Evolutionary conservation across 2,888 invertebrate genomes (phyloP).

Genomic region (Copidosoma aretas): DNA sequence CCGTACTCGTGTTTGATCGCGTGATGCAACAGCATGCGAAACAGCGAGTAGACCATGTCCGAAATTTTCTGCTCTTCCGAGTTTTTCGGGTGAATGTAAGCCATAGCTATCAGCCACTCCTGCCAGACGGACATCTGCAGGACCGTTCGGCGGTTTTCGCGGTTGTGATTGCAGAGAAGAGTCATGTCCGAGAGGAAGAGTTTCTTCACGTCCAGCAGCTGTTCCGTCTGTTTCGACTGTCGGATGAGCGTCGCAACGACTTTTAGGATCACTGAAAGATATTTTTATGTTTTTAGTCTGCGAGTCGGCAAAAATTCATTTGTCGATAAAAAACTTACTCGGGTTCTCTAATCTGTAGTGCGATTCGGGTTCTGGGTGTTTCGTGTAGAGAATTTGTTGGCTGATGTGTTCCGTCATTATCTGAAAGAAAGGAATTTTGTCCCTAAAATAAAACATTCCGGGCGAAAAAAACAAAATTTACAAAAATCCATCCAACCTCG

Average conservation of each 20-base stretch:
- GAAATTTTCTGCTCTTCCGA: constrained; percentile 95
- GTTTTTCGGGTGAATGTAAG: constrained; percentile 95
- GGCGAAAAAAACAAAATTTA: background rate
- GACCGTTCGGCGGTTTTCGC: constrained; percentile 96
- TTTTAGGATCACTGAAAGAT: constrained; percentile 89
- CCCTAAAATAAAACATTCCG: background rate
- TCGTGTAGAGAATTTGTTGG: constrained; percentile 90
- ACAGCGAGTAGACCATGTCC: constrained; percentile 97
- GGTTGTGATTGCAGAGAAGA: constrained; percentile 93
- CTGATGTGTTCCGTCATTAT: constrained; percentile 97
- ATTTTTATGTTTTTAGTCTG: background rate
- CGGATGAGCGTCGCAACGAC: constrained; percentile 96
- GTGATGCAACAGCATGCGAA: constrained; percentile 96
- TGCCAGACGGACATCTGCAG: constrained; percentile 99
- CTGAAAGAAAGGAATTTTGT: constrained; percentile 58
- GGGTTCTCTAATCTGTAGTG: constrained; percentile 96
- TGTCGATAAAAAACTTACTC: constrained; percentile 76
- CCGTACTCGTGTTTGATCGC: constrained; percentile 99
- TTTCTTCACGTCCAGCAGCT: constrained; percentile 91
- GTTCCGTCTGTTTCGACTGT: constrained; percentile 94
- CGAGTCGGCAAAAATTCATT: background rate
- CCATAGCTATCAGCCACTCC: constrained; percentile 98
- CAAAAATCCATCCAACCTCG: constrained; percentile 68
- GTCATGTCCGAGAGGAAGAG: constrained; percentile 98
- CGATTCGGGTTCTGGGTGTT: constrained; percentile 94